Base-by-base conservation (phyloP, 2,888 invertebrate species). In the Byasa hedistus region DNA sequence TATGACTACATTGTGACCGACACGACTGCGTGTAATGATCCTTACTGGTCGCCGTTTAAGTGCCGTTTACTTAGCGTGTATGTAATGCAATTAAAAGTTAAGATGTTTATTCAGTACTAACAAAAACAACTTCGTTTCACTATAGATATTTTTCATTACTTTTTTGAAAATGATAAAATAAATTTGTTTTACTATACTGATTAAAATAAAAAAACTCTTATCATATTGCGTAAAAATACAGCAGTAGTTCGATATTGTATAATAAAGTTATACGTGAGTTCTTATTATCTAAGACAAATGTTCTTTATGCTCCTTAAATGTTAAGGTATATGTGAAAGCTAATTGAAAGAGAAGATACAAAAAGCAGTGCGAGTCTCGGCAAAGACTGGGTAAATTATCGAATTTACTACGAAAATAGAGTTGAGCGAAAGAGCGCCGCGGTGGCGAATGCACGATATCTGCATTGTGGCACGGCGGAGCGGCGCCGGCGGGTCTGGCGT, bases 401-500 rank as follows among this genome's bases (percentile, higher is more conserved):
- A 63, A 63, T 63, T 58, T 54, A 55, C 52, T 66, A 59, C 22
- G 52, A 32, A 51, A 62, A 63, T 17, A 54, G 57, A 48, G 66
- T 59, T 63, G 17, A 27, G 32, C 17, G 65, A 61, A 69, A 68
- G 79, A 77, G 76, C 79, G 77, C 76, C 75, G 76, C 76, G 73
- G 75, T 73, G 73, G 79, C 76, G 79, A 82, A 75, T 88, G 88
- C 89, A 89, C 88, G 89, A 85, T 89, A 89, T 89, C 91, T 90
- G 90, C 91, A 91, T 85, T 85, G 86, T 83, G 81, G 81, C 82
- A 83, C 82, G 89, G 82, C 86, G 82, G 77, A 81, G 79, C 76
- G 89, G 89, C 89, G 90, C 88, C 90, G 90, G 78, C 89, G 86
- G 85, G 90, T 87, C 89, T 88, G 87, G 83, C 85, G 87, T 79